Evolutionary conservation across 2,113 vertebrate genomes (phyloP).

Genomic region (Mus pahari): DNA sequence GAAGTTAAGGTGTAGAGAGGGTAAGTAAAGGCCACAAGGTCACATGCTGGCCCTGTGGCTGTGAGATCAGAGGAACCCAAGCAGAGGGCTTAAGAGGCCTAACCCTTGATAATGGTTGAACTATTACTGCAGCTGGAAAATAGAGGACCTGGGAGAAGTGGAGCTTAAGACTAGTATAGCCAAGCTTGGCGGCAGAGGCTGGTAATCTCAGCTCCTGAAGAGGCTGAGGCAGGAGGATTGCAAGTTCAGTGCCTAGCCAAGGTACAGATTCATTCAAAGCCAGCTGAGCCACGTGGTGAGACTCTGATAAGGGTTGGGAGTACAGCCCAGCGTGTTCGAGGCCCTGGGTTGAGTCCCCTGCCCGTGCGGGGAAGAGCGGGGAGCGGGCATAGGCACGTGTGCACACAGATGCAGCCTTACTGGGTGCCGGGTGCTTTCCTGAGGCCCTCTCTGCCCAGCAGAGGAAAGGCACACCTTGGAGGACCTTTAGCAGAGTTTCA

Average conservation of each 20-base stretch:
- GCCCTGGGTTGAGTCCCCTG: background rate
- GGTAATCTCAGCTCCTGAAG: background rate
- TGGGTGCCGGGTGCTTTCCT: no score
- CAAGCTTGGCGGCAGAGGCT: background rate
- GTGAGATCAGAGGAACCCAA: slow-evolving; percentile 3
- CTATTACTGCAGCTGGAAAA: slow-evolving; percentile 12
- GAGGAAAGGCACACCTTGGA: background rate
- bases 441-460: background rate
- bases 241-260: background rate
- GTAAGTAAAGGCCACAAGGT: background rate
- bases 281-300: background rate
- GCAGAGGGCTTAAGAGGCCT: background rate
- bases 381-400: background rate
- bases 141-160: background rate
- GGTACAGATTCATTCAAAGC: background rate
- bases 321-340: background rate
- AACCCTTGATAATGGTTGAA: background rate
- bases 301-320: background rate
- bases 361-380: background rate
- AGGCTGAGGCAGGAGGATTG: background rate
- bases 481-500: background rate
- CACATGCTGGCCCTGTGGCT: slow-evolving; percentile 14
- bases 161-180: background rate
- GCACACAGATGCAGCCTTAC: background rate
- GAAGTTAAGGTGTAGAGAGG: slow-evolving; percentile 33